Evolutionary conservation across 1,140 invertebrate species (phyloP).

Genomic region (Papilio aristodemus): DNA sequence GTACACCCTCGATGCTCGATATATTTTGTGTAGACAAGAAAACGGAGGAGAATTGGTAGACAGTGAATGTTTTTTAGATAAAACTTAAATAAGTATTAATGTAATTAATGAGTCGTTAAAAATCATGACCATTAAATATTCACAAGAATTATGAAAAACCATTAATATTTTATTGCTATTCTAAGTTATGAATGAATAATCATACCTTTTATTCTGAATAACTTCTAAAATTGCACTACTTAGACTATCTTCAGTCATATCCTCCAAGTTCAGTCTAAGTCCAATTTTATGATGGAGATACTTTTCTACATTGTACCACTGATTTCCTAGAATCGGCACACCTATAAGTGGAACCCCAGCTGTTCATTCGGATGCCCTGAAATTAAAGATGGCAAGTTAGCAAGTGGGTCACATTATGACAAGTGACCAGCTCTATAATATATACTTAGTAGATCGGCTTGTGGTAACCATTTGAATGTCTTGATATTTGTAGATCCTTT

Average conservation of each 20-base stretch:
- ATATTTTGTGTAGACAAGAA: too few relatives aligned
- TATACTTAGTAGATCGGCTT: constrained; percentile 75
- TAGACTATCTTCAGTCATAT: constrained; percentile 39
- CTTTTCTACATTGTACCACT: constrained; percentile 49
- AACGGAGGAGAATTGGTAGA: too few relatives aligned
- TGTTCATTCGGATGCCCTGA: constrained; percentile 77
- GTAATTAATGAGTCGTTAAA: too few relatives aligned
- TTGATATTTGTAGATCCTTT: constrained; percentile 45
- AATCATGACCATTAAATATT: too few relatives aligned
- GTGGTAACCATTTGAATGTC: constrained; percentile 75
- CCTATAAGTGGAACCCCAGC: constrained; percentile 80
- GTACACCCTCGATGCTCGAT: too few relatives aligned
- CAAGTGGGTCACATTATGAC: neutral
- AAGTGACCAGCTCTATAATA: constrained; percentile 32
- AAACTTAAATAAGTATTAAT: too few relatives aligned
- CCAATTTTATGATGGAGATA: constrained; percentile 40
- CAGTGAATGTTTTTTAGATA: too few relatives aligned
- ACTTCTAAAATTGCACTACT: constrained; percentile 36
- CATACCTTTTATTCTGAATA: constrained; percentile 38
- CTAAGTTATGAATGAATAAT: too few relatives aligned
- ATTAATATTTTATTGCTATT: too few relatives aligned
- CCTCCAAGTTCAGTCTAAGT: constrained; percentile 37
- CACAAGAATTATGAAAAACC: too few relatives aligned
- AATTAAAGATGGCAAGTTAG: neutral
- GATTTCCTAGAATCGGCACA: constrained; percentile 54